Percentiles rank a stretch among this genome's conserved stretches.
Conservation (phyloP, 2,113 vertebrate genomes). For the Progne subis region DNA sequence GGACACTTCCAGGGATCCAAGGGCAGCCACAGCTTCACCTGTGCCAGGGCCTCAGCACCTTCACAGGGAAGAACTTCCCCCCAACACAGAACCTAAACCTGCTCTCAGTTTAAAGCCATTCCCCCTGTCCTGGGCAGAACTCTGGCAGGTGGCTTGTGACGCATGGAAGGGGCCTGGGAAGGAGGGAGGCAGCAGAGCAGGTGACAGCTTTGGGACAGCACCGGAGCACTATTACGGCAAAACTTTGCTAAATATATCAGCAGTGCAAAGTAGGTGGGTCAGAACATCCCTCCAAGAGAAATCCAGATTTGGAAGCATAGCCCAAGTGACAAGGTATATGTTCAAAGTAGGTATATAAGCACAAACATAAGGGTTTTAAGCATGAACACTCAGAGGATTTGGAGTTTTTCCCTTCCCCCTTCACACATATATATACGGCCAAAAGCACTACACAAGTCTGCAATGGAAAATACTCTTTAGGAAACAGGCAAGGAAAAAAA, state of each 20-base stretch:
- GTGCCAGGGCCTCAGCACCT: background rate
- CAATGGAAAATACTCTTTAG: background rate
- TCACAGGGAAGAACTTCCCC: background rate
- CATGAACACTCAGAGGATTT: conserved; percentile 34
- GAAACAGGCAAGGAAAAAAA: background rate
- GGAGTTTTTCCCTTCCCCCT: background rate
- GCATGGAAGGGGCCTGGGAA: background rate
- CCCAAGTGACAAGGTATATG: background rate
- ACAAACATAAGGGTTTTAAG: background rate
- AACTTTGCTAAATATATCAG: conserved; percentile 55
- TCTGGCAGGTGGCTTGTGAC: background rate
- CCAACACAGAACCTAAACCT: background rate
- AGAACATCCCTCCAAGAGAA: conserved; percentile 70
- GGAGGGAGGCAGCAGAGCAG: background rate
- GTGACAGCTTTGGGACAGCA: conserved; percentile 49
- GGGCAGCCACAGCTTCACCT: background rate
- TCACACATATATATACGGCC: background rate
- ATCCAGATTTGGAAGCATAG: conserved; percentile 57
- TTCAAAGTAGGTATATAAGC: background rate
- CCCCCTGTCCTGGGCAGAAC: background rate
- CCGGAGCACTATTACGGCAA: background rate
- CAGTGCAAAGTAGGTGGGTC: conserved; percentile 66
- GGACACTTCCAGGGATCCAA: background rate
- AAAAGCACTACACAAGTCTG: background rate
- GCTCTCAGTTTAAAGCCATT: background rate